Evolutionary conservation across 2,888 invertebrate species (phyloP), one percentile per base, ranked within the genome.

Genomic region (Ommatoiulus sabulosus): DNA sequence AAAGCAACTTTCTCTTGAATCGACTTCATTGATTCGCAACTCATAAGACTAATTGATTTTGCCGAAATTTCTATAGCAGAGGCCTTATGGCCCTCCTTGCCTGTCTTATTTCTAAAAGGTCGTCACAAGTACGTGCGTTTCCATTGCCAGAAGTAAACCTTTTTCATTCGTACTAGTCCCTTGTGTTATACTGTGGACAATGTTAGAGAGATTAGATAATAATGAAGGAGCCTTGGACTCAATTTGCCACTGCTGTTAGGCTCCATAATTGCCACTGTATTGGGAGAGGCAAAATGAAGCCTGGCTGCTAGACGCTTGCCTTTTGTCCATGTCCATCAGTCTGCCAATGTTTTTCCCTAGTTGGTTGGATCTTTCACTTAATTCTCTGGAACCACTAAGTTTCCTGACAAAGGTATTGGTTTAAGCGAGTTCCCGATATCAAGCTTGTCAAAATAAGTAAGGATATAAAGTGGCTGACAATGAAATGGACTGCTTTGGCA

Each of bases 141-240:
- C 57, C 57, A 57, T 57, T 57, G 57, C 57, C 57, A 57, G 17
- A 57, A 57, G 57, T 57, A 57, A 57, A 57, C 57, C 57, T 57
- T 57, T 35, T 57, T 57, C 57, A 57, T 57, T 57, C 57, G 12
- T 17, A 57, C 15, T 57, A 57, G 57, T 57, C 57, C 57, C 57
- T 57, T 57, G 57, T 57, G 57, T 57, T 57, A 57, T 57, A 57
- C 57, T 57, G 57, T 57, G 57, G 57, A 57, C 57, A 57, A 57
- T 57, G 57, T 57, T 57, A 57, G 15, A 57, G 57, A 57, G 57
- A 57, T 57, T 57, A 57, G 57, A 57, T 17, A 57, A 57, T 57
- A 57, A 57, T 57, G 57, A 57, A 57, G 57, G 57, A 57, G 57
- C 57, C 57, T 57, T 57, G 57, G 57, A 57, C 57, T 57, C 57